Evolutionary conservation across 1,140 invertebrate genomes (phyloP).

Genomic region (Drosophila lini): DNA sequence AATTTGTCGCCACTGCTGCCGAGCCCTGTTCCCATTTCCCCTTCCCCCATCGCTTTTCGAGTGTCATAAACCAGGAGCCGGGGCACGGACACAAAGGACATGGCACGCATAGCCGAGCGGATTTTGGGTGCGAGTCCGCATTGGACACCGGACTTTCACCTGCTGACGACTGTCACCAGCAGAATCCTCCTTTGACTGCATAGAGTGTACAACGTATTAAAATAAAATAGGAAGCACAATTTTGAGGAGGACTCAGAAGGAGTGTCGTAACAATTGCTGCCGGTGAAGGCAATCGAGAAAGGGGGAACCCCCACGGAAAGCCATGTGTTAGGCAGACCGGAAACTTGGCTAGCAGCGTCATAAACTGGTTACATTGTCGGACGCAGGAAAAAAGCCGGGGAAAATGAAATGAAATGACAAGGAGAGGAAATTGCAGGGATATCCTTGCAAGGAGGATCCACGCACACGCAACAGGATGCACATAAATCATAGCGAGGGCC

Average conservation of each 20-base stretch:
- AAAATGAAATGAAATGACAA: constrained; percentile 42
- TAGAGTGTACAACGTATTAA: constrained; percentile 27
- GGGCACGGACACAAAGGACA: constrained; percentile 23
- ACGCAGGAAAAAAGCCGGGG: constrained; percentile 20
- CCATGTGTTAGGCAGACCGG: constrained; percentile 32
- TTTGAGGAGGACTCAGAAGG: constrained; percentile 14
- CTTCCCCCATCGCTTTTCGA: constrained; percentile 27
- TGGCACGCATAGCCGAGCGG: constrained; percentile 34
- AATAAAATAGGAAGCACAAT: constrained; percentile 8
- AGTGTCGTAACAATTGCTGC: constrained; percentile 11
- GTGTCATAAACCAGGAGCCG: constrained; percentile 54
- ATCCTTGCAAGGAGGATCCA: constrained; percentile 13
- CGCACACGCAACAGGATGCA: constrained; percentile 73
- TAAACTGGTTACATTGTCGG: constrained; percentile 79
- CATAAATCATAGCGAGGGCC: constrained; percentile 55
- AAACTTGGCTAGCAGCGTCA: constrained; percentile 47
- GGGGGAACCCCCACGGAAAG: neutral
- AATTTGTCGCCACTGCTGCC: constrained; percentile 56
- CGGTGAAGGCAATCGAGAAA: constrained; percentile 7
- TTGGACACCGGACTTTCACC: constrained; percentile 22
- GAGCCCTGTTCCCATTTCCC: neutral
- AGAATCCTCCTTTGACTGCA: constrained; percentile 19
- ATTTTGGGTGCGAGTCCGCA: constrained; percentile 13
- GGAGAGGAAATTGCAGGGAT: constrained; percentile 41
- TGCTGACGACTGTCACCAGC: constrained; percentile 32